phyloP scores from a whole-genome alignment of 2,113 vertebrate genomes.

The Urocynchramus pylzowi region DNA sequence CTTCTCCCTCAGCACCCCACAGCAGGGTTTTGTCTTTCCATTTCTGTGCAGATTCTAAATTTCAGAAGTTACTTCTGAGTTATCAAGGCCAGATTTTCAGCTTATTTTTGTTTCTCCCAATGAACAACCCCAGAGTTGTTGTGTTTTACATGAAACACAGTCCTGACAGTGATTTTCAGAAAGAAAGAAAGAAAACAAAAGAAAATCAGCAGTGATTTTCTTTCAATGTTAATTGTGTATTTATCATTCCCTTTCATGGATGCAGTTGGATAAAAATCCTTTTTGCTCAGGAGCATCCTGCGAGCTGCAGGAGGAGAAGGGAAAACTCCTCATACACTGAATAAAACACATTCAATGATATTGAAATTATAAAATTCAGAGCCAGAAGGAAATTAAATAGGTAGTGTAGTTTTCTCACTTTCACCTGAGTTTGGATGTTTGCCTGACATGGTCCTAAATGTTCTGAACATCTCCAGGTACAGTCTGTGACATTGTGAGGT shows the following conservation, averaged over 20 bases:
- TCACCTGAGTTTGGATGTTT: not conserved
- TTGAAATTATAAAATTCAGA: not conserved
- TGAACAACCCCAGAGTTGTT: not conserved
- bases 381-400: not conserved
- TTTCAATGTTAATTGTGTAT: not conserved
- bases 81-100: not conserved
- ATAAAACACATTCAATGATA: not conserved
- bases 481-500: not conserved
- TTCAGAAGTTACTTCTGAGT: not conserved
- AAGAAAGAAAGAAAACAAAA: not conserved
- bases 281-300: not conserved
- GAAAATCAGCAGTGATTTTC: not conserved
- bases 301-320: not conserved
- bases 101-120: not conserved
- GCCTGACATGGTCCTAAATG: rapidly evolving
- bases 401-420: not conserved
- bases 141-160: not conserved
- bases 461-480: not conserved
- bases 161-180: not conserved
- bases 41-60: not conserved
- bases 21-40: not conserved
- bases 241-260: not conserved
- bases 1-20: not conserved
- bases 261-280: not conserved
- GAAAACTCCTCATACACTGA: not conserved